Evolutionary conservation across 2,888 invertebrate genomes (phyloP).

Genomic region (Cryptus armator): DNA sequence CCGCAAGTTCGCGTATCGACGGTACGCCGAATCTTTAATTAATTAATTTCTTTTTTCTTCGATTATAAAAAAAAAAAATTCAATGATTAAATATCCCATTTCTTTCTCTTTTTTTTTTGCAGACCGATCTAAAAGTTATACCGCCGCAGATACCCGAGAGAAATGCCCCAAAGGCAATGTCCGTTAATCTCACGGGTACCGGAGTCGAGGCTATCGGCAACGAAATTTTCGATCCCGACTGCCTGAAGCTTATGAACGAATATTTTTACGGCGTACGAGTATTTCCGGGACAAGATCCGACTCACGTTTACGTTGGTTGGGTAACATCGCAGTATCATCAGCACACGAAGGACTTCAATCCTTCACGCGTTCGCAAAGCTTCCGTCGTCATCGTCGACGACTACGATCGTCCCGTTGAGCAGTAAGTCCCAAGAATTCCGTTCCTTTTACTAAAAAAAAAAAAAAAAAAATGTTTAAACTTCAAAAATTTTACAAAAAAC

Average conservation of each 20-base stretch:
- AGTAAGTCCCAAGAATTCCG: slow-evolving; percentile 85
- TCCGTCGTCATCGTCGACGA: slow-evolving; percentile 93
- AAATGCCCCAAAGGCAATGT: slow-evolving; percentile 89
- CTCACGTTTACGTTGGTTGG: slow-evolving; percentile 99
- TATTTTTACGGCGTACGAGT: slow-evolving; percentile 97
- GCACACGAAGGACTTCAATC: slow-evolving; percentile 96
- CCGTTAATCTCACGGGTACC: slow-evolving; percentile 90
- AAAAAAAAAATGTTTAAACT: not conserved
- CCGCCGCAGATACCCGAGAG: slow-evolving; percentile 89
- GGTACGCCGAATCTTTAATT: slow-evolving; percentile 73
- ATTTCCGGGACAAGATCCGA: slow-evolving; percentile 97
- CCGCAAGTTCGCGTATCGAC: slow-evolving; percentile 84
- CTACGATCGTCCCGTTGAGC: slow-evolving; percentile 91
- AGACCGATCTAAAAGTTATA: slow-evolving; percentile 88
- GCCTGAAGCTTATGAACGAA: slow-evolving; percentile 97
- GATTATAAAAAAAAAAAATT: not conserved
- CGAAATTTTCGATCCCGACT: slow-evolving; percentile 95
- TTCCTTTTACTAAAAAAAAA: not conserved
- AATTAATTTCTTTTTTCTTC: slow-evolving; percentile 20
- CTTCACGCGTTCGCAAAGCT: slow-evolving; percentile 93
- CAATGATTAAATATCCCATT: not conserved
- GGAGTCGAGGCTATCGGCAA: slow-evolving; percentile 93
- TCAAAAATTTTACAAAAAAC: no score
- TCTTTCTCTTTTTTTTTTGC: slow-evolving; percentile 68
- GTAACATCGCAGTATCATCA: slow-evolving; percentile 99